These are phyloP conservation scores for Sericinus montela DNA, from an alignment of 2,888 invertebrate genomes.

Conservation along the genomic window DNA sequence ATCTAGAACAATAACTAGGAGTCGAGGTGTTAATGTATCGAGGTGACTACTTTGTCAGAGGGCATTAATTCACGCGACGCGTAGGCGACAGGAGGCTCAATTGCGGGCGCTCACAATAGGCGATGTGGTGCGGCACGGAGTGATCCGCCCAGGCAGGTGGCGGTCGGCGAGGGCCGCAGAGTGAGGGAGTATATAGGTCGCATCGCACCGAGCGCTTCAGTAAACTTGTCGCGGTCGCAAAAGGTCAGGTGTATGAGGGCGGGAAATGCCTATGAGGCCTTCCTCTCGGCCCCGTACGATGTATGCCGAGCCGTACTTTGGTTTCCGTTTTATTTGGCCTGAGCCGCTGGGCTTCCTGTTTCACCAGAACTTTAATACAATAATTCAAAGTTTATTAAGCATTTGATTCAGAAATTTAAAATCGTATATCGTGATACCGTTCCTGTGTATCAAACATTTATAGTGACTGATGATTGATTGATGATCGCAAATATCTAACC, in stretches of 20 bases:
- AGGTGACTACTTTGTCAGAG: slow-evolving; percentile 50
- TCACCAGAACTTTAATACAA: slow-evolving; percentile 24
- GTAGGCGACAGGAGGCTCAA: slow-evolving; percentile 53
- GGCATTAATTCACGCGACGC: slow-evolving; percentile 56
- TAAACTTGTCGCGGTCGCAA: slow-evolving; percentile 71
- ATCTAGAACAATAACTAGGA: slow-evolving; percentile 49
- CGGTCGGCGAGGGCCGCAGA: slow-evolving; percentile 35
- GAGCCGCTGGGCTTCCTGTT: slow-evolving; percentile 51
- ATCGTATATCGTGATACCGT: too few relatives aligned
- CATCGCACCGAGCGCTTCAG: slow-evolving; percentile 63
- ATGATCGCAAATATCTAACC: too few relatives aligned
- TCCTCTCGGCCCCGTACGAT: slow-evolving; percentile 36
- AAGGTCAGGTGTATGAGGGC: slow-evolving; percentile 78
- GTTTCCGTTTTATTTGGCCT: slow-evolving; percentile 68
- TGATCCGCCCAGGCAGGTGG: slow-evolving; percentile 10
- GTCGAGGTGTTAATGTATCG: slow-evolving; percentile 45
- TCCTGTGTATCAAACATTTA: too few relatives aligned
- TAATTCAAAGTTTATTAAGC: slow-evolving; percentile 3
- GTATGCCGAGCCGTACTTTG: slow-evolving; percentile 44
- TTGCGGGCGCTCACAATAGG: slow-evolving; percentile 58
- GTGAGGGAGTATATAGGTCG: slow-evolving; percentile 68
- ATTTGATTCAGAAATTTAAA: slow-evolving; percentile 18
- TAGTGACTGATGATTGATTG: too few relatives aligned
- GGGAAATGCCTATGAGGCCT: slow-evolving; percentile 66
- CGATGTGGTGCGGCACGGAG: slow-evolving; percentile 26